These are phyloP conservation scores for Netelia melanura DNA, from an alignment of 2,888 invertebrate species.

Conservation along the genomic window DNA sequence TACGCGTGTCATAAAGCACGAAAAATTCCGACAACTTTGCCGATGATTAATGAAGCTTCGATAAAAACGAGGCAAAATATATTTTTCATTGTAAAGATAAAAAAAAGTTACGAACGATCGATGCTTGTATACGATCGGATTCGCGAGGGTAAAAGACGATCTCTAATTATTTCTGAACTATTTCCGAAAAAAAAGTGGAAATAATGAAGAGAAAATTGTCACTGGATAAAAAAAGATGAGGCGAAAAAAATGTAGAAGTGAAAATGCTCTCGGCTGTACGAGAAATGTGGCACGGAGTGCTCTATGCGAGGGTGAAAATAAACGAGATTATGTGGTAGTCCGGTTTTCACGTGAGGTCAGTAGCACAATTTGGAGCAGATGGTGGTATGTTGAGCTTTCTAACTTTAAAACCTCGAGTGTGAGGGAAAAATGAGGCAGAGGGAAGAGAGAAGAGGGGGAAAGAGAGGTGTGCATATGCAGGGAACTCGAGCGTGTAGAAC, in stretches of 20 bases:
- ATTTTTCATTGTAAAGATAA: too few species aligned
- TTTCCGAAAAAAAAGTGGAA: too few species aligned
- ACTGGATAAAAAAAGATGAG: background rate
- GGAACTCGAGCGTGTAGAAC: constrained; percentile 25
- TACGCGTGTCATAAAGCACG: too few species aligned
- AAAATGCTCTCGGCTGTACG: background rate
- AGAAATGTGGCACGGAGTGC: constrained; percentile 3
- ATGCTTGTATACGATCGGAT: too few species aligned
- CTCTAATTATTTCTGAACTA: too few species aligned
- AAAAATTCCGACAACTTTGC: too few species aligned
- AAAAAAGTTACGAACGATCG: too few species aligned
- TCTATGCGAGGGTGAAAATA: background rate
- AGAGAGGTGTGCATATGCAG: background rate
- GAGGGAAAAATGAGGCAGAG: background rate
- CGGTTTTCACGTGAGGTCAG: constrained; percentile 60
- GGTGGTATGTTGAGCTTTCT: constrained; percentile 39
- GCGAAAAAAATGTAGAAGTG: too few species aligned
- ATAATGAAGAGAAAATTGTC: background rate
- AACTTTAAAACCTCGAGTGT: background rate
- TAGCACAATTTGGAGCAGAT: constrained; percentile 65
- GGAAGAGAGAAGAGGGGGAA: background rate
- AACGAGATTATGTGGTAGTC: constrained; percentile 46
- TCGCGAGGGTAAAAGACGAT: too few species aligned
- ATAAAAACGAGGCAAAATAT: too few species aligned
- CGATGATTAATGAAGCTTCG: too few species aligned